Evolutionary conservation across 2,888 invertebrate genomes (phyloP).

Genomic region (Nineta flava): DNA sequence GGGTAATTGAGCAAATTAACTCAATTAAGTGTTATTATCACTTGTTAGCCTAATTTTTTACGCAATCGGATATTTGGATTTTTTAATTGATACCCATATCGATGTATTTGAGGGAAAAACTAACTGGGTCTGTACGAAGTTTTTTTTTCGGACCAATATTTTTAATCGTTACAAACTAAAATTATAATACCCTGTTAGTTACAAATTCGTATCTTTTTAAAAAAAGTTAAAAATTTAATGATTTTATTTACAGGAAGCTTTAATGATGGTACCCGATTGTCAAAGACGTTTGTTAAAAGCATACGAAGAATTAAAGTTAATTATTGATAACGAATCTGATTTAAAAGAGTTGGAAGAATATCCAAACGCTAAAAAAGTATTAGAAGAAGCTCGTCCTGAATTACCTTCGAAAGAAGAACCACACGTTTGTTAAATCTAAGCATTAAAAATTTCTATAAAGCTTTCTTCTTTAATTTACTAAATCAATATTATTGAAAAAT

Average conservation of each 20-base stretch:
- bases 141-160: background rate
- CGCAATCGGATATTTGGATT: too few species aligned
- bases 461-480: background rate
- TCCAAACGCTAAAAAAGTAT: constrained; percentile 43
- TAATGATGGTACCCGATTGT: constrained; percentile 89
- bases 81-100: too few species aligned
- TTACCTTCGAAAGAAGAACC: constrained; percentile 26
- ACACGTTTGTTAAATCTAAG: constrained; percentile 6
- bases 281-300: constrained; percentile 63
- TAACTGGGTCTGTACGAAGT: too few species aligned
- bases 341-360: constrained; percentile 61
- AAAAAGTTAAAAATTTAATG: too few species aligned
- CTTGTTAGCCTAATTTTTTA: too few species aligned
- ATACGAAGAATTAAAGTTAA: constrained; percentile 54
- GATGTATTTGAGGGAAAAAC: too few species aligned
- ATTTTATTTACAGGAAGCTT: constrained; percentile 37
- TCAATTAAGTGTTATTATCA: too few species aligned
- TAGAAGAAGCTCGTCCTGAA: constrained; percentile 50
- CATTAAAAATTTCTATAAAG: background rate
- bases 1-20: too few species aligned
- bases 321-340: constrained; percentile 58
- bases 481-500: too few species aligned
- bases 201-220: too few species aligned
- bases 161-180: too few species aligned
- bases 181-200: too few species aligned